These are phyloP conservation scores for Clarias batrachus DNA, from an alignment of 2,113 vertebrate genomes.

Conservation along the genomic window DNA sequence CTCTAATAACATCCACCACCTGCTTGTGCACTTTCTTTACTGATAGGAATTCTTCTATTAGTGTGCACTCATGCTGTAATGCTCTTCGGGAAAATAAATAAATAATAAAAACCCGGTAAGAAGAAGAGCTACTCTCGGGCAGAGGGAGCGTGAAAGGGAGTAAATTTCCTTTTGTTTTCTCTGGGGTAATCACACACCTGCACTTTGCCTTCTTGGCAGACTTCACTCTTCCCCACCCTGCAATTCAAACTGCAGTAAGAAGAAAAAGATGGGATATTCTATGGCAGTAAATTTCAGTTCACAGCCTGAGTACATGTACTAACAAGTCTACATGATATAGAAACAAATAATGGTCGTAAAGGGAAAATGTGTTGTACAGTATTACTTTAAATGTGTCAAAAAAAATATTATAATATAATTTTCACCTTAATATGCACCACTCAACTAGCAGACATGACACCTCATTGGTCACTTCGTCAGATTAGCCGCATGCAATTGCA, in stretches of 20 bases:
- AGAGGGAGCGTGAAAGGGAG: conserved; percentile 8
- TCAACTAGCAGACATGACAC: not conserved
- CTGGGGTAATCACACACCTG: conserved; percentile 30
- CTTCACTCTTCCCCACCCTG: not conserved
- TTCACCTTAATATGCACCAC: not conserved
- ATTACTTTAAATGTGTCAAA: not conserved
- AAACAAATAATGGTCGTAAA: not conserved
- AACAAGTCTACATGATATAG: conserved; percentile 13
- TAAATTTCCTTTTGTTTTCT: conserved; percentile 9
- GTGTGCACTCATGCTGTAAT: conserved; percentile 3
- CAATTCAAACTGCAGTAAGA: conserved; percentile 8
- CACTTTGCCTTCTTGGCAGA: conserved; percentile 10
- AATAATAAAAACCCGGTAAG: not conserved
- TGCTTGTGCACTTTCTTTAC: not conserved
- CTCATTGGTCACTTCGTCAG: not conserved
- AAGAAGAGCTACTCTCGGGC: not conserved
- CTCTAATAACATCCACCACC: not conserved
- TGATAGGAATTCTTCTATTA: not conserved
- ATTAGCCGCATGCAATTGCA: not conserved
- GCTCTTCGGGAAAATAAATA: not conserved
- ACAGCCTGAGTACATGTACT: conserved; percentile 21
- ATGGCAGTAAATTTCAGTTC: not conserved
- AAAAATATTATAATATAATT: not conserved
- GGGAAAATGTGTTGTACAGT: not conserved
- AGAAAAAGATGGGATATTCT: conserved; percentile 15